These are phyloP conservation scores for Montifringilla adamsi DNA, from an alignment of 2,113 vertebrate genomes.

Conservation along the genomic window DNA sequence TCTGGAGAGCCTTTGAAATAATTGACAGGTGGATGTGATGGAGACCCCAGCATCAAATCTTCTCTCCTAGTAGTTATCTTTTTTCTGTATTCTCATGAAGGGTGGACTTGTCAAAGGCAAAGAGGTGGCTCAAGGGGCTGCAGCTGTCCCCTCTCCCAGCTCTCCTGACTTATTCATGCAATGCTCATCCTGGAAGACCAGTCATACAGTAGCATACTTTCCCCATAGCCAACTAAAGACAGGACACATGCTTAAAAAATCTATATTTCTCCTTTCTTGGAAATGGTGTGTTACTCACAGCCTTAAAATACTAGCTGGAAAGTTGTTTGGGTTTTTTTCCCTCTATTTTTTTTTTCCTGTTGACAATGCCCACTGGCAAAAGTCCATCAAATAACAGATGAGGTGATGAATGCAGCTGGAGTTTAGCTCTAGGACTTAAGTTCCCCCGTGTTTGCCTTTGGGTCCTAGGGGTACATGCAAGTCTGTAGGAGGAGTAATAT, in stretches of 20 bases:
- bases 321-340: background rate
- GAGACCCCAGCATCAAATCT: background rate
- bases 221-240: background rate
- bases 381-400: constrained; percentile 43
- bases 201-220: background rate
- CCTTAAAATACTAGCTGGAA: constrained; percentile 22
- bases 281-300: background rate
- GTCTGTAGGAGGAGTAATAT: background rate
- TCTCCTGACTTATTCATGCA: background rate
- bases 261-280: constrained; percentile 10
- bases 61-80: background rate
- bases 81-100: background rate
- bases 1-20: background rate
- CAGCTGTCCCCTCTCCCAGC: background rate
- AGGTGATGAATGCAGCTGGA: constrained; percentile 31
- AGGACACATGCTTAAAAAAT: background rate
- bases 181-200: background rate
- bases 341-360: background rate
- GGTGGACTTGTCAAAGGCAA: background rate
- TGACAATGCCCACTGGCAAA: constrained; percentile 36
- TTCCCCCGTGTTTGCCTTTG: background rate
- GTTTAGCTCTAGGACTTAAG: background rate
- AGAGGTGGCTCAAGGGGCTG: background rate
- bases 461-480: background rate
- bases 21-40: background rate